Evolutionary conservation across 2,113 vertebrate genomes (phyloP).

Genomic region (Vimba vimba): DNA sequence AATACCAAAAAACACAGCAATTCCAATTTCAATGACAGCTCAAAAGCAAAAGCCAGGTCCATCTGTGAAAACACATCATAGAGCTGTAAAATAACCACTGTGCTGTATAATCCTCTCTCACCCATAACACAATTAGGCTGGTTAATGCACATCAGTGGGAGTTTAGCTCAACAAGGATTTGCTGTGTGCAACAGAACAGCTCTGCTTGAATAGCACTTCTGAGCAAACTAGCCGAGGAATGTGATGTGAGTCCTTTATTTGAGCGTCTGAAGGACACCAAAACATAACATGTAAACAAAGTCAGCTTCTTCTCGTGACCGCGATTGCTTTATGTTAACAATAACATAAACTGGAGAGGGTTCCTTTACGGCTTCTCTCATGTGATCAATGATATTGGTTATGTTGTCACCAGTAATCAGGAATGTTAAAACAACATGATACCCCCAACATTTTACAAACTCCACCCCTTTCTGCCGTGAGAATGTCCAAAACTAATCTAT

Average conservation of each 20-base stretch:
- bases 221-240: slow-evolving; percentile 50
- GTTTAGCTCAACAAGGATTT: slow-evolving; percentile 61
- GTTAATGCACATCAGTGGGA: slow-evolving; percentile 54
- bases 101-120: slow-evolving; percentile 42
- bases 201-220: slow-evolving; percentile 51
- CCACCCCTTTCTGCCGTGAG: too few relatives aligned
- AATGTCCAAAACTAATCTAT: too few relatives aligned
- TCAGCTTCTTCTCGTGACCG: background rate
- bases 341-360: background rate
- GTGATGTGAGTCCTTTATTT: slow-evolving; percentile 50
- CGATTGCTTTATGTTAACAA: background rate
- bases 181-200: slow-evolving; percentile 57
- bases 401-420: too few relatives aligned
- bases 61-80: background rate
- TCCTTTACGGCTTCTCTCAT: too few relatives aligned
- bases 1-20: too few relatives aligned
- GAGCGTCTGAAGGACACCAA: slow-evolving; percentile 42
- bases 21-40: background rate
- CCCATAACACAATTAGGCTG: slow-evolving; percentile 47
- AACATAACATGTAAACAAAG: slow-evolving; percentile 37
- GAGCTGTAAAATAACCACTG: background rate
- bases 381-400: too few relatives aligned
- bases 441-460: too few relatives aligned
- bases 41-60: background rate
- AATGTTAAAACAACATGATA: too few relatives aligned